Evolutionary conservation across 1,140 invertebrate genomes (phyloP), one percentile per base, ranked within the genome.

Genomic region (Bombus haemorrhoidalis): DNA sequence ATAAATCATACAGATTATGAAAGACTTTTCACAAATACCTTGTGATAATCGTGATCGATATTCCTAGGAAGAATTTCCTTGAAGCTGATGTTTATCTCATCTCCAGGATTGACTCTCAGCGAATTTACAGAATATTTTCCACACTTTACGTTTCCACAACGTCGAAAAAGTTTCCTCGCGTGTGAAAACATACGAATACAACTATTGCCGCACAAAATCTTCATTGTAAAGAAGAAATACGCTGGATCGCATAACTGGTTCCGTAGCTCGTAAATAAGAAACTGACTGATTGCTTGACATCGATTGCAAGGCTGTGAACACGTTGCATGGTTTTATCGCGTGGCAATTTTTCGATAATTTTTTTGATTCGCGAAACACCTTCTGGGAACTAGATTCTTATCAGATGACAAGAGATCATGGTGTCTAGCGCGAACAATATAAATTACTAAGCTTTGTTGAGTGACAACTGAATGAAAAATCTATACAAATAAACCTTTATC

Each of bases 321-420:
- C 25, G 59, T 62, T 66, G 37, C 34, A 77, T 2, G 12, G 22
- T 47, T 53, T 80, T 80, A 68, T 80, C 78, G 25, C 64, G 32
- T 18, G 15, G 15, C 43, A n/a, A 37, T 68, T 68, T 79, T 43
- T 47, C 3, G 62, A 79, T 68, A 32, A 79, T 3, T 79, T 47
- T 68, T 62, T 79, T 12, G 12, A n/a, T 1, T 34, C 41, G 15
- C 1, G 13, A n/a, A 59, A n/a, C 18, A 15, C 43, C 32, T 78
- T 66, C n/a, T 25, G 22, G 10, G 41, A 47, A 28, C 0, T 28
- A 22, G 28, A n/a, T 28, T 37, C 5, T 68, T 66, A 64, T 53
- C 79, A 1, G 79, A 68, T n/a, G 64, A 2, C 25, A 47, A 53
- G 22, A 3, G 41, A 32, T 68, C 32, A 53, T 9, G 34, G 12